Base-by-base conservation (phyloP, 2,888 invertebrate genomes). In the Plutella xylostella region DNA sequence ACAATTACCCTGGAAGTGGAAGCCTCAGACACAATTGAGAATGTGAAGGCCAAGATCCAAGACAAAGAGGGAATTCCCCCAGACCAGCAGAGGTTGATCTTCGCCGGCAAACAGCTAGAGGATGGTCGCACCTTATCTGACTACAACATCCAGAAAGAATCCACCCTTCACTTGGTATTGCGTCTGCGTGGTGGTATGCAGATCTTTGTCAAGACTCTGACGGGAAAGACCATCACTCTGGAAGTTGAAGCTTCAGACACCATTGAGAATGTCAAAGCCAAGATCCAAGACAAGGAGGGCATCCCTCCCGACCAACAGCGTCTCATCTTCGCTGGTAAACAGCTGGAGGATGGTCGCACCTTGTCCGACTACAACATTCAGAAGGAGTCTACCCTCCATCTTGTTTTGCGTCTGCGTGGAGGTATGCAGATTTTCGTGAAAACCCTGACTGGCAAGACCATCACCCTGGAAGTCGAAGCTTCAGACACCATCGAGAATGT, bases 21-120 rank as follows among this genome's bases (percentile, higher is more conserved):
- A 6, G 45, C 77, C 0, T 74, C 77, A 0, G 77, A 77, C 22
- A 75, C 76, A 0, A 77, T 77, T 15, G 76, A 77, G 11, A 76
- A 77, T 60, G 77, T 77, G 0, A 77, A 77, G 4, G 76, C 76
- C 0, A 77, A 77, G 21, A 77, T 77, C 2, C 76, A 77, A 18
- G 76, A 77, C 38, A 77, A 77, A 17, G 76, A 69, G 31, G 72
- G 72, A 0, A 73, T 73, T 2, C 72, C 72, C 0, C 72, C 72
- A 49, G 76, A 77, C 52, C 76, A 77, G 34, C 76, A 77, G 56
- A 51, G 76, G 1, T 47, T 73, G 0, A 73, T 73, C 41, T 73
- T 73, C 2, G 73, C 73, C 0, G 73, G 73, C 0, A 73, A 73
- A 12, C 72, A 73, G 25, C 22, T 73, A 0, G 72, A 72, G 46